Base-by-base conservation (phyloP, 2,113 vertebrate genomes). In the Ranitomeya imitator region DNA sequence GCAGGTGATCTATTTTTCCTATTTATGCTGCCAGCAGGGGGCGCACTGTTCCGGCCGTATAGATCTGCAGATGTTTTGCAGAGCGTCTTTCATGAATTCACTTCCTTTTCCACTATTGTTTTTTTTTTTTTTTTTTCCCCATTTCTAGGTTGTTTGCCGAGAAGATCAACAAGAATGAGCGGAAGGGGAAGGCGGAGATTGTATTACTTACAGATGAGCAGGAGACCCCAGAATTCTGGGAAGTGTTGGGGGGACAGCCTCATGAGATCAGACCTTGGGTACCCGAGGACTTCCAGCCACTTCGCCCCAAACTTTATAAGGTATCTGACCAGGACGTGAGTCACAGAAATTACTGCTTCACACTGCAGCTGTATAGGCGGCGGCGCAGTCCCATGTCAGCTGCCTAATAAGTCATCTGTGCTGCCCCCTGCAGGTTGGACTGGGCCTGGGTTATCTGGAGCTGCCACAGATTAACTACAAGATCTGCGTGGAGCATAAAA, bases 391-490 rank as follows among this genome's bases (percentile, higher is more conserved):
- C 63, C n/a, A 18, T 83, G 23, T 65, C 7, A 51, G 13, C 14
- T 51, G 80, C 65, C 37, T 67, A 3, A 9, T 23, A 19, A 1
- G 37, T 14, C 26, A 6, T 12, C 21, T 12, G 9, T 45, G 55
- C 4, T 60, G 0, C 37, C 83, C 57, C 54, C 2, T 90, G 0
- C 90, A 99, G 98, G 98, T 99, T 0, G 98, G 98, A 4, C 92
- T 99, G 4, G 98, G 98, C 3, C 93, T 99, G 90, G 98, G 98
- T 79, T 99, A 99, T 92, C 91, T 99, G 92, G 98, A 99, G 93
- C 95, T 99, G 89, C 98, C 98, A 13, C 98, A 99, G 93, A 97
- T 99, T 85, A 99, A 99, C 94, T 99, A 99, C 94, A 98, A 95
- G 92, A 97, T 99, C 65, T 99, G 97, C 0, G 97, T 99, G 67